These are phyloP conservation scores for Galleria mellonella DNA, from an alignment of 1,140 invertebrate genomes.

Conservation along the genomic window DNA sequence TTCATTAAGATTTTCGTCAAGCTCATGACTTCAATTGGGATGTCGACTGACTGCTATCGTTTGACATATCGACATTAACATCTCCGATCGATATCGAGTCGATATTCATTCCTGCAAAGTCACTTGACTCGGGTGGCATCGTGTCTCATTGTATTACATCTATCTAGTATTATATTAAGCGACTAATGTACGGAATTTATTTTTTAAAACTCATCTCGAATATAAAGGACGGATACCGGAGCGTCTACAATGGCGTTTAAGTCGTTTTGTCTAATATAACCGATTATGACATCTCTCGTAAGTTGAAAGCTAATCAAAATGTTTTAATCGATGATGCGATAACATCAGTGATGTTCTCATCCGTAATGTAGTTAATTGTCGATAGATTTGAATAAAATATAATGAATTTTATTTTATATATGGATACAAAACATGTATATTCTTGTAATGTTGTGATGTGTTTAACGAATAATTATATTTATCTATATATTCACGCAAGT, in stretches of 20 bases:
- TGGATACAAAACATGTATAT: not conserved
- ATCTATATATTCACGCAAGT: not conserved
- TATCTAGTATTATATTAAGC: slow-evolving; percentile 62
- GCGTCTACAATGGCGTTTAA: slow-evolving; percentile 45
- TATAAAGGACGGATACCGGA: slow-evolving; percentile 38
- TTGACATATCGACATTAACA: slow-evolving; percentile 58
- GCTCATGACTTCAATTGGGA: slow-evolving; percentile 65
- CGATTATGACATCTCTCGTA: slow-evolving; percentile 65
- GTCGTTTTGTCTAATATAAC: slow-evolving; percentile 46
- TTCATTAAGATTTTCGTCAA: slow-evolving; percentile 70
- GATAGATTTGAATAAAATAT: not conserved
- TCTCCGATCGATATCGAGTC: slow-evolving; percentile 62
- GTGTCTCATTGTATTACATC: slow-evolving; percentile 61
- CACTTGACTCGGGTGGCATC: slow-evolving; percentile 69
- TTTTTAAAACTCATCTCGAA: slow-evolving; percentile 42
- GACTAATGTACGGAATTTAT: slow-evolving; percentile 69
- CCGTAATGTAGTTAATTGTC: not conserved
- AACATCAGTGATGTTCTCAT: slow-evolving; percentile 42
- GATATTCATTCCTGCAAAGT: slow-evolving; percentile 56
- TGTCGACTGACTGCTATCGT: slow-evolving; percentile 59
- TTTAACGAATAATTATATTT: not conserved
- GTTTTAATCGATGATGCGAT: slow-evolving; percentile 72
- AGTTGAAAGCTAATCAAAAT: slow-evolving; percentile 74
- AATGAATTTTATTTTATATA: not conserved
- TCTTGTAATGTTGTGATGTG: not conserved